These are phyloP conservation scores for Pantala flavescens DNA, from an alignment of 1,140 invertebrate species.

Conservation along the genomic window DNA sequence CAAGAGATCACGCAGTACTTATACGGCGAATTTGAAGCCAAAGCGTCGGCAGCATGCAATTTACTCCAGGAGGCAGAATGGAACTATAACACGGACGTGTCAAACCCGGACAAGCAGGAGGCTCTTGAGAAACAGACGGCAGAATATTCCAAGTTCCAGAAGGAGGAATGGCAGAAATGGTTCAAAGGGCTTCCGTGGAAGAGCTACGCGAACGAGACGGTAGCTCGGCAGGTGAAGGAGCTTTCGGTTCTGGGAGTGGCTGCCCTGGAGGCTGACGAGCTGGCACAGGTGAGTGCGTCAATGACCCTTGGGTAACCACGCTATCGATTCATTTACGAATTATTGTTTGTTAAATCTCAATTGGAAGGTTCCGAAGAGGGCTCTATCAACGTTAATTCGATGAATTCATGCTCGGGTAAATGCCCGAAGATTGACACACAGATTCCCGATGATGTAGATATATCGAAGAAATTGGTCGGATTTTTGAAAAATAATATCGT, in stretches of 20 bases:
- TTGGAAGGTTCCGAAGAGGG: too few relatives aligned
- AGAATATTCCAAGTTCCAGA: constrained; percentile 23
- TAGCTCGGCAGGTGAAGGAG: constrained; percentile 24
- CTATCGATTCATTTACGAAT: too few relatives aligned
- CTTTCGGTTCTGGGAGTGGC: constrained; percentile 25
- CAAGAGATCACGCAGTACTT: neutral
- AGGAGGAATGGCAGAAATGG: constrained; percentile 24
- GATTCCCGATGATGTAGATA: too few relatives aligned
- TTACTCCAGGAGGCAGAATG: neutral
- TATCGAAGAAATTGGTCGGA: too few relatives aligned
- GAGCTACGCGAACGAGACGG: constrained; percentile 21
- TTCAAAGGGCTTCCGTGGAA: constrained; percentile 24
- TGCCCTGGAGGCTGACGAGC: constrained; percentile 22
- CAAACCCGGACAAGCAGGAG: neutral
- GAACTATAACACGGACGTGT: neutral
- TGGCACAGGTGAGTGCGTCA: constrained; percentile 18
- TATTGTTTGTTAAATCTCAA: too few relatives aligned
- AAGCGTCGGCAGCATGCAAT: neutral
- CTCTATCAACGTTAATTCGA: too few relatives aligned
- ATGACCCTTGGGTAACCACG: too few relatives aligned
- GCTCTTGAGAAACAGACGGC: constrained; percentile 20
- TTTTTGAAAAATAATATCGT: too few relatives aligned
- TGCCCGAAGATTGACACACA: too few relatives aligned
- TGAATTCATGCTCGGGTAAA: too few relatives aligned
- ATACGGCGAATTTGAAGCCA: neutral